Percentiles rank a stretch among this genome's conserved stretches.
phyloP scores from a whole-genome alignment of 2,888 invertebrate genomes.

The Temnothorax unifasciatus region DNA sequence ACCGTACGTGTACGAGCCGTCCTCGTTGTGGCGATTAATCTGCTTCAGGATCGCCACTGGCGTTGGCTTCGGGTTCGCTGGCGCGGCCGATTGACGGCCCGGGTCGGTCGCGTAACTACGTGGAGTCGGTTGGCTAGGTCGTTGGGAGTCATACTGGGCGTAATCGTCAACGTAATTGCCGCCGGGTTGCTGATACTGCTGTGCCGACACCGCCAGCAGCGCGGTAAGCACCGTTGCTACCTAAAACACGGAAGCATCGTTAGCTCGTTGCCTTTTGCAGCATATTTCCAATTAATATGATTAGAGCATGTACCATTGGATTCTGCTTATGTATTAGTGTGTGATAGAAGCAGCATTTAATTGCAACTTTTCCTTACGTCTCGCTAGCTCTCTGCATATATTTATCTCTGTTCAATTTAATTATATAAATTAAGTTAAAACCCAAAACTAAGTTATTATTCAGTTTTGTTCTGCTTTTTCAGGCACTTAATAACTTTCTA shows the following conservation, averaged over 20 bases:
- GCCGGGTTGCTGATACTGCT: constrained; percentile 84
- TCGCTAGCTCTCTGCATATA: background rate
- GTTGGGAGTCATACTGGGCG: constrained; percentile 83
- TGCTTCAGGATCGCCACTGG: constrained; percentile 94
- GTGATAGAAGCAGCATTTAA: background rate
- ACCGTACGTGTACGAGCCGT: constrained; percentile 96
- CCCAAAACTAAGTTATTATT: background rate
- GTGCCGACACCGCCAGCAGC: constrained; percentile 84
- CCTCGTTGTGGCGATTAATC: constrained; percentile 96
- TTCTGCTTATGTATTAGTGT: background rate
- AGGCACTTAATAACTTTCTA: background rate
- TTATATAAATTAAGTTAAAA: background rate
- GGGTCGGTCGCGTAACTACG: constrained; percentile 86
- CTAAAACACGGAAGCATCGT: constrained; percentile 52
- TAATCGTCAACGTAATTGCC: constrained; percentile 86
- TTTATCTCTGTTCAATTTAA: background rate
- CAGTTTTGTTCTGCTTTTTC: background rate
- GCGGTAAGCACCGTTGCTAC: constrained; percentile 61
- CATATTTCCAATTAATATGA: background rate
- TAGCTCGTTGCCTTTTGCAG: background rate
- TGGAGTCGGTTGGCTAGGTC: constrained; percentile 82
- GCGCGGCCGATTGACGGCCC: constrained; percentile 85
- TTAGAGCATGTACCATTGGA: too few relatives aligned
- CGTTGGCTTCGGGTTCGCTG: constrained; percentile 87
- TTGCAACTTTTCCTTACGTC: background rate